Evolutionary conservation across 2,113 vertebrate species (phyloP).

Genomic region (Myrmecophaga tridactyla): DNA sequence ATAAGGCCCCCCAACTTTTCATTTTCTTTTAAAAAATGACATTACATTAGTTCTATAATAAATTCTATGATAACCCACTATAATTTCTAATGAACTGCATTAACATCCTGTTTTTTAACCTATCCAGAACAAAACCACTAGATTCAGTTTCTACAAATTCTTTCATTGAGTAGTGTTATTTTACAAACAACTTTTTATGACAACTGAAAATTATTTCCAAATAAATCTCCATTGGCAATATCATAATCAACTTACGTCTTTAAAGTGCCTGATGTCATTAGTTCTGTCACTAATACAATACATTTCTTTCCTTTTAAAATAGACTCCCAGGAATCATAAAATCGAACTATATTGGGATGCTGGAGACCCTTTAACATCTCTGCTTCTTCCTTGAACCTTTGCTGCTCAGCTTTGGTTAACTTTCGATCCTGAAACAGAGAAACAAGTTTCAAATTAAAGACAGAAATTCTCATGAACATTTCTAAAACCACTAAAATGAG

Average conservation of each 20-base stretch:
- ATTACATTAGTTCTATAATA: neutral
- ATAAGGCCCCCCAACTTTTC: neutral
- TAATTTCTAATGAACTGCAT: slow-evolving; percentile 39
- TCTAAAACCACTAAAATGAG: slow-evolving; percentile 4
- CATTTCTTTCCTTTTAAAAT: slow-evolving; percentile 93
- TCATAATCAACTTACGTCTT: slow-evolving; percentile 88
- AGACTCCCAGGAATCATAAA: slow-evolving; percentile 97
- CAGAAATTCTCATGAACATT: slow-evolving; percentile 3
- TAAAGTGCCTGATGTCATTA: slow-evolving; percentile 97
- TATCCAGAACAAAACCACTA: neutral
- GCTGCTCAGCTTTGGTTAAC: slow-evolving; percentile 93
- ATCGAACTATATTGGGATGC: slow-evolving; percentile 96
- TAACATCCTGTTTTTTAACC: slow-evolving; percentile 49
- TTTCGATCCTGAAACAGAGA: slow-evolving; percentile 89
- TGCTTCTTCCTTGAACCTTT: slow-evolving; percentile 95
- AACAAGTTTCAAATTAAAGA: slow-evolving; percentile 49
- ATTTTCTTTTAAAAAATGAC: slow-evolving; percentile 39
- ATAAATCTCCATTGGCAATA: slow-evolving; percentile 17
- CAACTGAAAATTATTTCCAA: slow-evolving; percentile 54
- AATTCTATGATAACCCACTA: neutral
- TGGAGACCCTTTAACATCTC: slow-evolving; percentile 97
- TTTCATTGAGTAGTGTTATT: slow-evolving; percentile 38
- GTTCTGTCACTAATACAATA: slow-evolving; percentile 95
- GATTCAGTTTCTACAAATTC: slow-evolving; percentile 19
- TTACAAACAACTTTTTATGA: slow-evolving; percentile 47